Evolutionary conservation across 2,797 vertebrate species (phyloP), one percentile per base, ranked within the genome.

Genomic region (Heterohyrax brucei): DNA sequence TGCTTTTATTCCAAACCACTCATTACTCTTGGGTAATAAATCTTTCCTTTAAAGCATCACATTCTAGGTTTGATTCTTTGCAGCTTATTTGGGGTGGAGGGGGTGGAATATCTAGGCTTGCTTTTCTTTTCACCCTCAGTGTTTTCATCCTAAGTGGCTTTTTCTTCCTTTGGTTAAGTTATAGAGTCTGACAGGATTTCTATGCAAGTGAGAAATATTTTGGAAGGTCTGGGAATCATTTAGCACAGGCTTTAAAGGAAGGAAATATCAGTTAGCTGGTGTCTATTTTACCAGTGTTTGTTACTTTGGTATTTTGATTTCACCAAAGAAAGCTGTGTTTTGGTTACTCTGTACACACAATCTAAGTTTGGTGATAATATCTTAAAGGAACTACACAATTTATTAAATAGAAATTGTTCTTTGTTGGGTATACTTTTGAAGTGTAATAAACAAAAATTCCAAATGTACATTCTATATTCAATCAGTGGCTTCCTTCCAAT

Each of bases 241-340:
- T 91, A 91, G 53, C 16, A 87, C 0, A n/a, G 7, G 16, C 18
- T 96, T 86, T 39, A 72, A 33, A 59, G 89, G 39, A 80, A 5
- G 61, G 50, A 56, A 46, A 46, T 16, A 75, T 9, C 73, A 28
- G 30, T 89, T 66, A 87, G 33, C 56, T 92, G 50, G 8, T 21
- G 0, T 66, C 48, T 81, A 50, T 26, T 50, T 85, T 88, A 53
- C 72, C 61, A 62, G 7, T 72, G 77, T 59, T 26, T 89, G 33
- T 70, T 96, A 19, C 50, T 95, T 92, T 46, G 9, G 46, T 50
- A 68, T 95, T 96, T 89, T 83, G 89, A 95, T 95, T 90, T 93
- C 46, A 92, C 53, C 83, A 89, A 90, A 93, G 64, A 88, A 93
- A 85, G 0, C 0, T 73, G 33, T 59, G 12, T 77, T 86, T 56